Evolutionary conservation across 2,888 invertebrate species (phyloP).

Genomic region (Nephrotoma guestfalica): DNA sequence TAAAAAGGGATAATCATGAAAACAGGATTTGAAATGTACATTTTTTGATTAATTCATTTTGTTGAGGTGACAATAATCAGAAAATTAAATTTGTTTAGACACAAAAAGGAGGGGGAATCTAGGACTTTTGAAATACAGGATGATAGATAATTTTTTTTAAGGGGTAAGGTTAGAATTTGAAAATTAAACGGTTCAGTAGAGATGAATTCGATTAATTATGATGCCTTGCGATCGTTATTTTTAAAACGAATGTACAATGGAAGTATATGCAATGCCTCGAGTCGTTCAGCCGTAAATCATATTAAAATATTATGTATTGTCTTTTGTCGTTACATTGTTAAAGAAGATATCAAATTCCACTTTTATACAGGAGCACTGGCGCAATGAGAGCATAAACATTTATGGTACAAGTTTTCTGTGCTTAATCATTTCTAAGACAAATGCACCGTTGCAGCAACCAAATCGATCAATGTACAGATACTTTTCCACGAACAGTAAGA

Average conservation of each 20-base stretch:
- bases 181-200: background rate
- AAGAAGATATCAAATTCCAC: too few species aligned
- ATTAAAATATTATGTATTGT: background rate
- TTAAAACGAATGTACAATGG: too few species aligned
- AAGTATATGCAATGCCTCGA: background rate
- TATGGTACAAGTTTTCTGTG: too few species aligned
- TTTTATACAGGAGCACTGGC: too few species aligned
- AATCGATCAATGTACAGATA: too few species aligned
- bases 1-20: background rate
- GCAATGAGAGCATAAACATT: too few species aligned
- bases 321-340: too few species aligned
- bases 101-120: background rate
- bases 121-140: background rate
- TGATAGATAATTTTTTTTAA: background rate
- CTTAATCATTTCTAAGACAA: too few species aligned
- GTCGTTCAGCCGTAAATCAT: background rate
- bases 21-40: background rate
- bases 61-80: background rate
- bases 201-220: background rate
- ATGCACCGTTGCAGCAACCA: too few species aligned
- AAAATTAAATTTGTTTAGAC: background rate
- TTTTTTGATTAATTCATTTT: background rate
- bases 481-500: too few species aligned
- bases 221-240: background rate
- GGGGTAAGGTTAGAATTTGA: background rate